Evolutionary conservation across 1,140 invertebrate genomes (phyloP).

Genomic region (Reticulitermes speratus): DNA sequence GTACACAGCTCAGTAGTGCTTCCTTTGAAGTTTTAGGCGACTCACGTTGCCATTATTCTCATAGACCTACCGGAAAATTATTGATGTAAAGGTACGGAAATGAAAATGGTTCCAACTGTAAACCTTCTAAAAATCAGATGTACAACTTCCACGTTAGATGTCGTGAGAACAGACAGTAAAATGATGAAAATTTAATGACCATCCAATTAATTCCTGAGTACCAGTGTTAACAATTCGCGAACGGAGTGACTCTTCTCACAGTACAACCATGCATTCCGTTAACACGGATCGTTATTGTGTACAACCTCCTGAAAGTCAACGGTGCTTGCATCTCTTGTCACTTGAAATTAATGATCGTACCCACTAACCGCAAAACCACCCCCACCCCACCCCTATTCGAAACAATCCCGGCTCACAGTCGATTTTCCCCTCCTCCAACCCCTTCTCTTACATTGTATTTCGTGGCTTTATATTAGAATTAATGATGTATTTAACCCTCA

Average conservation of each 20-base stretch:
- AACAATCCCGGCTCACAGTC: background rate
- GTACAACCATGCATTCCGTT: background rate
- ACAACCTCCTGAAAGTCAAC: background rate
- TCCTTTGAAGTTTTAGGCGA: too few species aligned
- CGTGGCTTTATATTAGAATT: constrained; percentile 16
- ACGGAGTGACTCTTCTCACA: background rate
- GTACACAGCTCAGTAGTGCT: too few species aligned
- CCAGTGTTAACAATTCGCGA: background rate
- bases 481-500: constrained; percentile 12
- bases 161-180: background rate
- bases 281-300: background rate
- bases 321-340: background rate
- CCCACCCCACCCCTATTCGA: background rate
- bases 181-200: background rate
- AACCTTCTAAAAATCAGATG: too few species aligned
- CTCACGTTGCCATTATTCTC: too few species aligned
- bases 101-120: too few species aligned
- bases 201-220: background rate
- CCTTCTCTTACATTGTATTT: background rate
- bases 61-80: too few species aligned
- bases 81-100: too few species aligned
- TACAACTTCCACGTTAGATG: background rate
- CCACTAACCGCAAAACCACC: background rate
- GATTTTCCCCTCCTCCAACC: background rate
- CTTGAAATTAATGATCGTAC: constrained; percentile 12